Evolutionary conservation across 2,113 vertebrate species (phyloP).

Genomic region (Callaeas wilsoni): DNA sequence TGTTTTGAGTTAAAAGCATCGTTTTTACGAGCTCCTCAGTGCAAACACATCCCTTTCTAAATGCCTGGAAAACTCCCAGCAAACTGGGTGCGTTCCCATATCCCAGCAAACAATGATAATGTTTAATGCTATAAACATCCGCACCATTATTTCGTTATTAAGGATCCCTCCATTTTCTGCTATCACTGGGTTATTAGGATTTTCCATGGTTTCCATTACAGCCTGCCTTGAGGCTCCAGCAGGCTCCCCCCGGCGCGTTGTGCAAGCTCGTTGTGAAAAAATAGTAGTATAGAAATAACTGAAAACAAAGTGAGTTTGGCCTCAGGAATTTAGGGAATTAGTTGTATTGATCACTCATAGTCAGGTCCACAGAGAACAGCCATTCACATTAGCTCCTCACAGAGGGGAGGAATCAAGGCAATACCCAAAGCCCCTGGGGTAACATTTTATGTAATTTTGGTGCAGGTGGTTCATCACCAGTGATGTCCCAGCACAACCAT

Average conservation of each 20-base stretch:
- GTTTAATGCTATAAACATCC: not conserved
- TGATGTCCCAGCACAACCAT: not conserved
- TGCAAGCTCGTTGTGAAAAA: not conserved
- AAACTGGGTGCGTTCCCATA: not conserved
- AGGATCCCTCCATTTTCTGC: not conserved
- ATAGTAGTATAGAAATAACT: not conserved
- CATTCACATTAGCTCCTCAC: accelerated
- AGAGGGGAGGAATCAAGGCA: not conserved
- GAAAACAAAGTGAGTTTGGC: not conserved
- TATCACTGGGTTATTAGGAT: not conserved
- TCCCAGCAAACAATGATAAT: not conserved
- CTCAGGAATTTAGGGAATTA: not conserved
- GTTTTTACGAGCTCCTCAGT: not conserved
- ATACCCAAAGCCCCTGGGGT: not conserved
- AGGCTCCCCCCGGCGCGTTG: accelerated
- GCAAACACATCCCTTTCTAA: not conserved
- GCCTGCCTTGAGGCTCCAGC: not conserved
- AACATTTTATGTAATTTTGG: not conserved
- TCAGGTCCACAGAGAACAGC: accelerated
- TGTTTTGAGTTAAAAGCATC: not conserved
- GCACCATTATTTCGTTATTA: not conserved
- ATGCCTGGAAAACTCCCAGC: slow-evolving; percentile 24
- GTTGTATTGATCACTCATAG: not conserved
- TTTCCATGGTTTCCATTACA: not conserved
- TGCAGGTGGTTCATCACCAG: not conserved